These are phyloP conservation scores for Chaetodon auriga DNA, from an alignment of 2,113 vertebrate species.

Conservation along the genomic window DNA sequence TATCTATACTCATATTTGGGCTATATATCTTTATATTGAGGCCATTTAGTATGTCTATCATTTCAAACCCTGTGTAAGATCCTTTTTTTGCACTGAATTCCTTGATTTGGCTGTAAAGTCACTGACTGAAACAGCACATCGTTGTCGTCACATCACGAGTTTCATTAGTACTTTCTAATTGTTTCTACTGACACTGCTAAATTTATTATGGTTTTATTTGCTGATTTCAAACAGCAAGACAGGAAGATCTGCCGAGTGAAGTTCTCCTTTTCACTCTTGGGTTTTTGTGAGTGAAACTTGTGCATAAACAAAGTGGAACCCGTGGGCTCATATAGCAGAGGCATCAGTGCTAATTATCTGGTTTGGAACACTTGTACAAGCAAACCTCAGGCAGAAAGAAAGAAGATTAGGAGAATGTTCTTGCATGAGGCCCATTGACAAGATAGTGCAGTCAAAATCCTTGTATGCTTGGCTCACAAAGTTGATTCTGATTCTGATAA, in stretches of 20 bases:
- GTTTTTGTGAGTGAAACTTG: neutral
- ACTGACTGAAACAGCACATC: too few relatives aligned
- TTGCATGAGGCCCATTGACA: neutral
- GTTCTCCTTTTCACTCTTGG: neutral
- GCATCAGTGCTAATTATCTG: neutral
- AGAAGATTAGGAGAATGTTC: neutral
- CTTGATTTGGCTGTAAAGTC: too few relatives aligned
- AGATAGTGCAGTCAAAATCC: neutral
- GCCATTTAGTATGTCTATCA: too few relatives aligned
- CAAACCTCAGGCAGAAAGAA: neutral
- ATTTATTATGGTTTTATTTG: neutral
- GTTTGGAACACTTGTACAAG: conserved; percentile 2
- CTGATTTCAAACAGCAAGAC: neutral
- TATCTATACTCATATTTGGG: too few relatives aligned
- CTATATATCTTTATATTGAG: too few relatives aligned
- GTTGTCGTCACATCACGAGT: too few relatives aligned
- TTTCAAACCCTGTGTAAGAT: too few relatives aligned
- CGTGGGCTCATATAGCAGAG: neutral
- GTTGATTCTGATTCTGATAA: conserved; percentile 2
- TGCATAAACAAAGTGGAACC: neutral
- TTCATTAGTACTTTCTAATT: neutral
- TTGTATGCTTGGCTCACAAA: neutral
- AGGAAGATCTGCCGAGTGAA: neutral
- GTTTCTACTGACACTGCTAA: neutral
- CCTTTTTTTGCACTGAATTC: too few relatives aligned